These are phyloP conservation scores for Hypsibius dujardini DNA, from an alignment of 1,140 invertebrate species.

Conservation along the genomic window DNA sequence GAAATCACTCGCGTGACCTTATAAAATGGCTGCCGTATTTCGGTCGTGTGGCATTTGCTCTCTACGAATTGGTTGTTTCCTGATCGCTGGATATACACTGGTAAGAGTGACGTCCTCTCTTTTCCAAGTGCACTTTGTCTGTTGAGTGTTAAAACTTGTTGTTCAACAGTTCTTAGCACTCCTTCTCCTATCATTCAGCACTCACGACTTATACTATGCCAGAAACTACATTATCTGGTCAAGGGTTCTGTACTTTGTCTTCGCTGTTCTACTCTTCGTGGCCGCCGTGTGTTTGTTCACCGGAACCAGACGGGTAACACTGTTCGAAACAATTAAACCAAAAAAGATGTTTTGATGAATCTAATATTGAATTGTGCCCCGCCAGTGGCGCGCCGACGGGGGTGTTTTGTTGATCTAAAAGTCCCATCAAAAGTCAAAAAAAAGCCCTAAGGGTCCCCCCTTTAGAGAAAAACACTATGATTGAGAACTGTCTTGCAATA, in stretches of 20 bases:
- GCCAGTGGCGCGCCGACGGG: background rate
- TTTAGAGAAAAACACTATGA: no score
- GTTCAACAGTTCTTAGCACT: background rate
- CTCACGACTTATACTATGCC: constrained; percentile 1
- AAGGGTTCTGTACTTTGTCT: background rate
- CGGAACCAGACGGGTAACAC: background rate
- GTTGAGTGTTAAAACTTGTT: background rate
- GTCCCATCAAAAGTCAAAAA: no score
- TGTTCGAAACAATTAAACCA: no score
- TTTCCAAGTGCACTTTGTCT: no score
- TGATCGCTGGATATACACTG: no score
- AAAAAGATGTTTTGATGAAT: background rate
- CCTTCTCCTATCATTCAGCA: background rate
- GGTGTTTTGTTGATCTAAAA: no score
- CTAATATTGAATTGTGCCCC: background rate
- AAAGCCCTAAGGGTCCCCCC: no score
- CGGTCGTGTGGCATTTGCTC: no score
- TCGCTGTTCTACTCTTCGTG: background rate
- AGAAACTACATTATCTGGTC: background rate
- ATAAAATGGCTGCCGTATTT: no score
- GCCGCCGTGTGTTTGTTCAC: background rate
- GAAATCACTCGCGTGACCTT: no score
- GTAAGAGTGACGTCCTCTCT: no score
- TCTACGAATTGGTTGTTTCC: no score
- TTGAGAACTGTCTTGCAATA: background rate